Evolutionary conservation across 2,797 vertebrate species (phyloP), one percentile per base, ranked within the genome.

Genomic region (Cuculus canorus): DNA sequence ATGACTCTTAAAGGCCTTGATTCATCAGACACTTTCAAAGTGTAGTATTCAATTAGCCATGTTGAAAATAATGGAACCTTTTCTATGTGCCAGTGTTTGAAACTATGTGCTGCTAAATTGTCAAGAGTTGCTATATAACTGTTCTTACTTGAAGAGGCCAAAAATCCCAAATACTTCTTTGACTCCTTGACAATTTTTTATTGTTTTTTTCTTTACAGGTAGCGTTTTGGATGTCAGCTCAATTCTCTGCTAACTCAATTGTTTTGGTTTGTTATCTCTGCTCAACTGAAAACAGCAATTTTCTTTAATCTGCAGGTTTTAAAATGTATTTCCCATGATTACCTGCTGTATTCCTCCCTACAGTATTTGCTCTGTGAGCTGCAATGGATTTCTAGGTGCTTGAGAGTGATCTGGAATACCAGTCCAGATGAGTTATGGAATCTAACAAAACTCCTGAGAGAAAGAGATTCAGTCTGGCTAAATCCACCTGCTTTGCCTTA

Each of bases 301-400:
- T 90, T 95, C 63, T 86, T 92, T 96, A 94, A 90, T 95, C 83
- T 92, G n/a, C 59, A 88, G 76, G 11, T 96, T 85, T 85, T 86
- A 82, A 95, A 90, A 85, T 69, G 28, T 81, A 75, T 94, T 95
- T 94, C 56, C 57, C 88, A 37, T 71, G 72, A 95, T 95, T 95
- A 80, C 41, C 57, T 93, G 17, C 50, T 88, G 11, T n/a, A 65
- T 48, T 88, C 22, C 28, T 47, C 23, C 30, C 53, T 86, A 32
- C 7, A 77, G 37, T 88, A 88, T 68, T 64, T 93, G 22, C 86
- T 83, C 84, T 93, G 39, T 71, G 89, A 88, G 77, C 86, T 88
- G 48, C 48, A 78, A 28, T 18, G 68, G 45, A 80, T 91, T 95
- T 82, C 60, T 75, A 60, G 7, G 39, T 83, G 41, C 54, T 86